Conservation (phyloP, 2,888 invertebrate genomes). For the Bombyx huttoni region DNA sequence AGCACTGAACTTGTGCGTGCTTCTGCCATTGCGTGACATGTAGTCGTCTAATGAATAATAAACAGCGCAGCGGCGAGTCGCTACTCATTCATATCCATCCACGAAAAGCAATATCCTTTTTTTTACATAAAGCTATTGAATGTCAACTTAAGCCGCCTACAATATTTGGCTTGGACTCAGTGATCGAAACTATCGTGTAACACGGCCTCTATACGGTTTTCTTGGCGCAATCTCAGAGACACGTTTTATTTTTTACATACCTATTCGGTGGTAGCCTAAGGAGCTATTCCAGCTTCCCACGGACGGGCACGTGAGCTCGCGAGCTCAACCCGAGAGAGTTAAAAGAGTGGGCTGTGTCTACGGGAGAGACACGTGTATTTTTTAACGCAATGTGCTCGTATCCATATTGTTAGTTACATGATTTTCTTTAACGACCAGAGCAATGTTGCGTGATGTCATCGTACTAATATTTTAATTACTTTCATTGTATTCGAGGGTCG, state of each 20-base stretch:
- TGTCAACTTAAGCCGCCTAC: slow-evolving; percentile 35
- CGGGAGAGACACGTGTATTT: not conserved
- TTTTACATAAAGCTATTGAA: slow-evolving; percentile 53
- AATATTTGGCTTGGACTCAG: slow-evolving; percentile 30
- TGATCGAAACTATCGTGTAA: slow-evolving; percentile 25
- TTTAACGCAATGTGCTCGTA: not conserved
- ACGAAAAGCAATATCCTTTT: slow-evolving; percentile 56
- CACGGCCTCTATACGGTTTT: slow-evolving; percentile 11
- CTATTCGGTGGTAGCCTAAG: no score
- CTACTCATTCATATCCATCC: slow-evolving; percentile 65
- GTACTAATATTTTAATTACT: slow-evolving; percentile 67
- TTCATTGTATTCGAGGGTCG: slow-evolving; percentile 47
- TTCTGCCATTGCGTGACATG: slow-evolving; percentile 59
- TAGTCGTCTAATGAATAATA: slow-evolving; percentile 68
- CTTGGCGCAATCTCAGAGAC: not conserved
- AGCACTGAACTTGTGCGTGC: slow-evolving; percentile 58
- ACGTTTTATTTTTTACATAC: not conserved
- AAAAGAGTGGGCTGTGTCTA: no score
- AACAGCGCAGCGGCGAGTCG: slow-evolving; percentile 58
- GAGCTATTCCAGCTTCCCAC: no score
- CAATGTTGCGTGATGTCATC: slow-evolving; percentile 52
- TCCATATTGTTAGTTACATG: slow-evolving; percentile 25
- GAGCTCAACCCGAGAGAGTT: no score
- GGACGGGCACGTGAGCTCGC: no score
- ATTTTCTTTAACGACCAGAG: slow-evolving; percentile 34